Conservation (phyloP, 2,888 invertebrate species). For the Epirrita christyi region DNA sequence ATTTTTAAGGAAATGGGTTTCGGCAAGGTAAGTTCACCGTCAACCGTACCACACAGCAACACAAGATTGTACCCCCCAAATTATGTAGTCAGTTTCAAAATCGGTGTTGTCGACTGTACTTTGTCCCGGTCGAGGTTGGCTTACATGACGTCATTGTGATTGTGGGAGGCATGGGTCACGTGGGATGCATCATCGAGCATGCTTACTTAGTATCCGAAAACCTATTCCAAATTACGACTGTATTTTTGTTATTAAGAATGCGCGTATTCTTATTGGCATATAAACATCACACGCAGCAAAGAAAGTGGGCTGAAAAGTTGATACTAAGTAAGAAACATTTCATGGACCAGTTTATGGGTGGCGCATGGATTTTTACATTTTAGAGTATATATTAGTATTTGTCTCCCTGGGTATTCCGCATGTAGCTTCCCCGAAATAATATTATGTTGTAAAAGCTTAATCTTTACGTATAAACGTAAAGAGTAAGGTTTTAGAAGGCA, state of each 20-base stretch:
- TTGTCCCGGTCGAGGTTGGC: slow-evolving; percentile 32
- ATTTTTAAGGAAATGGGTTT: slow-evolving; percentile 80
- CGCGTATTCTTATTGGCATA: slow-evolving; percentile 31
- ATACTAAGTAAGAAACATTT: slow-evolving; percentile 39
- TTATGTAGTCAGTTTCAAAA: slow-evolving; percentile 23
- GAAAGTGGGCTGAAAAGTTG: slow-evolving; percentile 18
- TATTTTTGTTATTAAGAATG: slow-evolving; percentile 11
- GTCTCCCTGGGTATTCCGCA: slow-evolving; percentile 49
- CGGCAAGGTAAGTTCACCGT: slow-evolving; percentile 73
- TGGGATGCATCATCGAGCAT: slow-evolving; percentile 30
- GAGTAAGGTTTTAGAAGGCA: slow-evolving; percentile 32
- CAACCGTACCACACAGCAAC: slow-evolving; percentile 26
- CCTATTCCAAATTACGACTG: slow-evolving; percentile 35
- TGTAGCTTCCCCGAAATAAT: slow-evolving; percentile 43
- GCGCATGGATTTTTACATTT: slow-evolving; percentile 33
- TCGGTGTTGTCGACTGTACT: slow-evolving; percentile 34
- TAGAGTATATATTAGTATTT: slow-evolving; percentile 28
- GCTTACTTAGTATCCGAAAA: slow-evolving; percentile 40
- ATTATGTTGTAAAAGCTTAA: slow-evolving; percentile 19
- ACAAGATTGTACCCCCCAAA: slow-evolving; percentile 17
- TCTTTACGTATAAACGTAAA: slow-evolving; percentile 3
- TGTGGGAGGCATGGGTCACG: slow-evolving; percentile 39
- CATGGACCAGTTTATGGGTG: slow-evolving; percentile 30
- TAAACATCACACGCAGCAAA: slow-evolving; percentile 26
- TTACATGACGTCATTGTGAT: slow-evolving; percentile 36